A percentile compares a stretch with the other conserved stretches of the same genome.
Conservation (phyloP, 2,113 vertebrate genomes). For the Rhinoptilus africanus region DNA sequence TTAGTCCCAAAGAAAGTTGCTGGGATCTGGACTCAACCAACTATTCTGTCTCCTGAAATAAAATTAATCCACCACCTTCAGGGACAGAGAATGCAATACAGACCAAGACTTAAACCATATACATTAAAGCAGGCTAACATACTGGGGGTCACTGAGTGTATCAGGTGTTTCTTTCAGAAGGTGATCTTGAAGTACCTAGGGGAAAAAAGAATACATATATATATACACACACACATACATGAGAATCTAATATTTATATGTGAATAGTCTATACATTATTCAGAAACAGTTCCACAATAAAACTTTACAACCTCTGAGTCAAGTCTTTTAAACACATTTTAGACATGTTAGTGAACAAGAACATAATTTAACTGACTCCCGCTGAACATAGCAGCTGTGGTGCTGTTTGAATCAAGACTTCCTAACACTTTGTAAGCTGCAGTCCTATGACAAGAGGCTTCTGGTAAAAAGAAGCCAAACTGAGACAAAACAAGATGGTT, state of each 20-base stretch:
- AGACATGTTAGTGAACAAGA: background rate
- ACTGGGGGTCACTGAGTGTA: slow-evolving; percentile 94
- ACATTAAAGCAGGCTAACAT: slow-evolving; percentile 32
- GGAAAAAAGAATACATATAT: background rate
- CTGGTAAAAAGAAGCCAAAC: background rate
- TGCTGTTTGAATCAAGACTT: background rate
- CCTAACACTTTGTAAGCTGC: background rate
- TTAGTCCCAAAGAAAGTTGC: background rate
- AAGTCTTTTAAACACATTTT: background rate
- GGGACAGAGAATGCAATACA: background rate
- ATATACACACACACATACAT: background rate
- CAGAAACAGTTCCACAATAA: background rate
- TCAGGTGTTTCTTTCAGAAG: slow-evolving; percentile 92
- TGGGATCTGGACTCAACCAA: background rate
- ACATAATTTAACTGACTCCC: background rate
- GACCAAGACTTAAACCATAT: background rate
- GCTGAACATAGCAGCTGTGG: background rate
- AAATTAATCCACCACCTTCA: background rate
- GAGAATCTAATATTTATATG: background rate
- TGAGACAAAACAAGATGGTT: background rate
- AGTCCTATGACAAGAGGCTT: background rate
- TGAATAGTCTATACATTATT: background rate
- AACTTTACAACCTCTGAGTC: background rate
- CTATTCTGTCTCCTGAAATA: background rate
- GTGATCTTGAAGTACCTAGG: slow-evolving; percentile 90